Evolutionary conservation across 2,797 vertebrate species (phyloP), one percentile per base, ranked within the genome.

Genomic region (Neopelma chrysocephalum): DNA sequence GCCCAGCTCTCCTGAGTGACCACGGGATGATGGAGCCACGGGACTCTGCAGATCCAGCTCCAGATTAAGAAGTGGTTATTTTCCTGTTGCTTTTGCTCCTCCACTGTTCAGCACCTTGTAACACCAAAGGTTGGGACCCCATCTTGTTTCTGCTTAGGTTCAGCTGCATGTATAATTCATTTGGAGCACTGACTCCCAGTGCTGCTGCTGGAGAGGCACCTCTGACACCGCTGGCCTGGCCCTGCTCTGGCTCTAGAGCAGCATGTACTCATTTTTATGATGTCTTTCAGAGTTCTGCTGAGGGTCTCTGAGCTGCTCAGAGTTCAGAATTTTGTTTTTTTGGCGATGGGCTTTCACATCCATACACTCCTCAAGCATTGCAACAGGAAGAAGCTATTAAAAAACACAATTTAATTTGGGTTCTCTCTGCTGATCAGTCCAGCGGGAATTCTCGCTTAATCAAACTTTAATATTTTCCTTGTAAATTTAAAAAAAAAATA

Each of bases 401-500:
- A 90, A 95, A 95, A 86, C 86, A 90, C 48, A 66, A 88, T 92
- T 85, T 92, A 88, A 94, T 94, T 93, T 93, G 84, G 84, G 62
- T 89, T 89, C 93, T 93, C 51, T 4, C 32, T 77, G 93, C 89
- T 96, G 90, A 96, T 96, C 64, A 89, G 92, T 94, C 96, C 87
- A 58, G 64, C 36, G 80, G 90, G 95, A 96, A 97, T 97, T 96
- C 95, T 96, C 96, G 95, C 87, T 97, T 97, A 96, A 97, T 97
- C 97, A 96, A 98, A 97, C 94, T 97, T 97, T 82, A 96, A 96
- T 94, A 90, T 96, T 96, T 96, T 69, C 85, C 72, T 91, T 89
- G 84, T 90, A 97, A 96, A 97, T 94, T 93, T 93, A 47, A 97
- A 94, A 93, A 97, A 97, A 97, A 94, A 93, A 97, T 97, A 97